Conservation (phyloP, 1,140 invertebrate genomes). For the Spodoptera frugiperda region DNA sequence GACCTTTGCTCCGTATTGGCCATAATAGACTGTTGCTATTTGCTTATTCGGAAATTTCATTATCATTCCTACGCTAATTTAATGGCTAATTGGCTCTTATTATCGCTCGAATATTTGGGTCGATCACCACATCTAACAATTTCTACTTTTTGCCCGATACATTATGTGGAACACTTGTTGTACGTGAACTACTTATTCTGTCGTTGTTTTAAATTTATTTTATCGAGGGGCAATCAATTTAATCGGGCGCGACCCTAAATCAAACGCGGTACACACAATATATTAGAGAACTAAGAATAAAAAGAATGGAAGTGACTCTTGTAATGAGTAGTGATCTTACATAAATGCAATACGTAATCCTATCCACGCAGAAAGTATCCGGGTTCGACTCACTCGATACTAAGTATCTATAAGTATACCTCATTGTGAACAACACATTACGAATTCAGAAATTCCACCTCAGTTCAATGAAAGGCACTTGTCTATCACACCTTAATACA, state of each 20-base stretch:
- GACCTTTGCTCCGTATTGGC: constrained; percentile 41
- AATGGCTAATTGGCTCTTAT: constrained; percentile 44
- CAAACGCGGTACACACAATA: too few relatives aligned
- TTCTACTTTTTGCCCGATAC: constrained; percentile 10
- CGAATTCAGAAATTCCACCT: constrained; percentile 40
- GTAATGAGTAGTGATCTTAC: constrained; percentile 4
- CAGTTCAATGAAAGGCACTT: constrained; percentile 41
- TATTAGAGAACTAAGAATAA: background rate
- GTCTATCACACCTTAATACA: constrained; percentile 41
- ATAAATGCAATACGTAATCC: constrained; percentile 29
- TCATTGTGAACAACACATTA: constrained; percentile 40
- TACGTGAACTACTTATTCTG: background rate
- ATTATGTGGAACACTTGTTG: background rate
- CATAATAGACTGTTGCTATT: constrained; percentile 47
- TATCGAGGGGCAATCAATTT: too few relatives aligned
- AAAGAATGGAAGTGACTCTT: constrained; percentile 25
- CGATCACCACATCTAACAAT: constrained; percentile 29
- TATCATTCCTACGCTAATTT: constrained; percentile 47
- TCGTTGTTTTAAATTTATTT: background rate
- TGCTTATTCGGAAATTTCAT: constrained; percentile 44
- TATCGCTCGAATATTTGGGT: constrained; percentile 45
- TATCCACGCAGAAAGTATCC: constrained; percentile 9
- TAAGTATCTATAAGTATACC: background rate
- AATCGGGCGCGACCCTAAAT: too few relatives aligned
- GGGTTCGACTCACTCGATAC: constrained; percentile 17